Conservation (phyloP, 2,888 invertebrate species). For the Pegoplata infirma region DNA sequence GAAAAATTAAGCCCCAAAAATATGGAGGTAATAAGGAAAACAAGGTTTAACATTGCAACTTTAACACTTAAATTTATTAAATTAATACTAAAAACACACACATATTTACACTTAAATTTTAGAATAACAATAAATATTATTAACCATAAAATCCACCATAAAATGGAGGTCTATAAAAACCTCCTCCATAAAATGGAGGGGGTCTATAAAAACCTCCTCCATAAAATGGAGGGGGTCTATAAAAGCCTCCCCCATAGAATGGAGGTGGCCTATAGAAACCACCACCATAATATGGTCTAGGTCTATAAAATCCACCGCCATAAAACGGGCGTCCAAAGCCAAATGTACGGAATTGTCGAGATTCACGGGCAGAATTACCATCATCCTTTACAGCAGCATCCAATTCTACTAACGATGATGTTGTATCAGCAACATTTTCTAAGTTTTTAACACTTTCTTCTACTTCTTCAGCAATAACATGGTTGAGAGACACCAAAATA, state of each 20-base stretch:
- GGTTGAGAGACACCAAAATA: neutral
- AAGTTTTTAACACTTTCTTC: no score
- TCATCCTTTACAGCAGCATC: conserved; percentile 49
- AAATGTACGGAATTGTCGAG: conserved; percentile 54
- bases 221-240: conserved; percentile 49
- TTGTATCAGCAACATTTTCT: neutral
- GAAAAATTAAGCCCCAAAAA: no score
- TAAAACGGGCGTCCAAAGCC: conserved; percentile 33
- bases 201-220: neutral
- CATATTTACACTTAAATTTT: no score
- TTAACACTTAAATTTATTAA: no score
- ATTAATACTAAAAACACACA: no score
- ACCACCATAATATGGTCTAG: conserved; percentile 48
- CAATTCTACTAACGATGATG: conserved; percentile 45
- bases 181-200: no score
- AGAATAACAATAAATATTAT: conserved; percentile 2
- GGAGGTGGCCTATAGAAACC: conserved; percentile 29
- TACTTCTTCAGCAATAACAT: neutral
- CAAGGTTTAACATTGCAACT: no score
- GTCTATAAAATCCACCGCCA: conserved; percentile 46
- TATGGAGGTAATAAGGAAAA: no score
- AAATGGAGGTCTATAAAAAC: neutral
- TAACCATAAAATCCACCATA: conserved; percentile 58
- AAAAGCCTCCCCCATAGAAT: conserved; percentile 54
- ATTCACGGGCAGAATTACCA: conserved; percentile 32